phyloP scores from a whole-genome alignment of 2,113 vertebrate species.

The Chloropsis cyanopogon region DNA sequence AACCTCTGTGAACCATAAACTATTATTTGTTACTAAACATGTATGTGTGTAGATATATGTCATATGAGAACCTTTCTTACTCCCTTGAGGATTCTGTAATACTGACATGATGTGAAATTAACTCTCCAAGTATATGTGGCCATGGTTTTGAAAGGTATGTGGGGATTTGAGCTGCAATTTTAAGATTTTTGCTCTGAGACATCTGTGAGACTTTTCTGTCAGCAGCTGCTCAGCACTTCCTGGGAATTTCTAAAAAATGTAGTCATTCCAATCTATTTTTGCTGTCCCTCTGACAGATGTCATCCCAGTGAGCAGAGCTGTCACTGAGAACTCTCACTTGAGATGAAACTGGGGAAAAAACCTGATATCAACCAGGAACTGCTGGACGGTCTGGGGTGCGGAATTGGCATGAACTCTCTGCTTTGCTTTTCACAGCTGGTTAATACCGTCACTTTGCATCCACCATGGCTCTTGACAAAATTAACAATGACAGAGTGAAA shows the following conservation, averaged over 20 bases:
- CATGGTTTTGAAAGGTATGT: background rate
- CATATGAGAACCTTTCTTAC: background rate
- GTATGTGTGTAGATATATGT: background rate
- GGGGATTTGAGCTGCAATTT: background rate
- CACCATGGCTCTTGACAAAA: background rate
- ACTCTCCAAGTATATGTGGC: background rate
- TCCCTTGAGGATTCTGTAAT: background rate
- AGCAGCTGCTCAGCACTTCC: constrained; percentile 24
- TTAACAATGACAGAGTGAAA: background rate
- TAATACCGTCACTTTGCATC: background rate
- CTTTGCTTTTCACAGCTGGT: background rate
- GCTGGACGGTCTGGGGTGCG: background rate
- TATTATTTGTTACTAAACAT: background rate
- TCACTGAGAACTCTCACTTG: background rate
- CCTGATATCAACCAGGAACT: background rate
- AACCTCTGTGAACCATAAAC: background rate
- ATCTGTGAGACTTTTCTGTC: constrained; percentile 11
- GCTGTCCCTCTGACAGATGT: constrained; percentile 27
- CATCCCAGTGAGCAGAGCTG: background rate
- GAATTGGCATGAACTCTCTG: background rate
- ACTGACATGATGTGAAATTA: background rate
- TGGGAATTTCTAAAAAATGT: background rate
- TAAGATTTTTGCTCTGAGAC: constrained; percentile 4
- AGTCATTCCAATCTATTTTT: constrained; percentile 38
- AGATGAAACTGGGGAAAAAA: background rate